Base-by-base conservation (phyloP, 2,888 invertebrate genomes). In the Lissonota sp. region DNA sequence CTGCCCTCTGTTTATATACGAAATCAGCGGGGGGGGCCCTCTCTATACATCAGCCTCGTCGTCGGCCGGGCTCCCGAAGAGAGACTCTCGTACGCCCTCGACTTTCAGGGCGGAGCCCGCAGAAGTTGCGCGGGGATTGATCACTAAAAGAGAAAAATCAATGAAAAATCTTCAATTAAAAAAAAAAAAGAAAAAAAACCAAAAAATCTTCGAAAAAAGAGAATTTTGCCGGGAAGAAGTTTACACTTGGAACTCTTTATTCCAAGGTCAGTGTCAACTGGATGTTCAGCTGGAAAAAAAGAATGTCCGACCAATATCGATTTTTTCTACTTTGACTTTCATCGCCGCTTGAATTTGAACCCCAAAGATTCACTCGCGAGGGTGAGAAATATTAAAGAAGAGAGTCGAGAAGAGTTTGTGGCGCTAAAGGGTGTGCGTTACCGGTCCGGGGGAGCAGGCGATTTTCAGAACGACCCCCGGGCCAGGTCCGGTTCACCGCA, bases 61-160 rank as follows among this genome's bases (percentile, higher is more conserved):
- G 88, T 87, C 87, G 86, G 83, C 84, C 85, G 83, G 84, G 84
- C 84, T 64, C 84, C 87, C 87, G 87, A 89, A 87, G 88, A 88
- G 87, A 80, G 84, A 87, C 83, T 26, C 26, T 87, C 88, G 86
- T 85, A 86, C 87, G 86, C 79, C 85, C 86, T 87, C 87, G 86
- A 88, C 89, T 90, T 90, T 88, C 86, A 89, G 91, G 91, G 91
- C 90, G 91, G 90, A 89, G 90, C 88, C 90, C 85, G n/a, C n/a
- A 87, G 85, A 90, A 87, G 87, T 84, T 80, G 81, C 79, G 79
- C 83, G 76, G 76, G 76, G 63, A 73, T 84, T 85, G 49, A 70
- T 51, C 39, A 51, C 6, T 57, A 42, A 58, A 53, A 63, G 42
- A 37, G 55, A 72, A 42, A 51, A 77, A 72, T 85, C 81, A 84